Conservation (phyloP, 2,113 vertebrate genomes). For the Anseranas semipalmata region DNA sequence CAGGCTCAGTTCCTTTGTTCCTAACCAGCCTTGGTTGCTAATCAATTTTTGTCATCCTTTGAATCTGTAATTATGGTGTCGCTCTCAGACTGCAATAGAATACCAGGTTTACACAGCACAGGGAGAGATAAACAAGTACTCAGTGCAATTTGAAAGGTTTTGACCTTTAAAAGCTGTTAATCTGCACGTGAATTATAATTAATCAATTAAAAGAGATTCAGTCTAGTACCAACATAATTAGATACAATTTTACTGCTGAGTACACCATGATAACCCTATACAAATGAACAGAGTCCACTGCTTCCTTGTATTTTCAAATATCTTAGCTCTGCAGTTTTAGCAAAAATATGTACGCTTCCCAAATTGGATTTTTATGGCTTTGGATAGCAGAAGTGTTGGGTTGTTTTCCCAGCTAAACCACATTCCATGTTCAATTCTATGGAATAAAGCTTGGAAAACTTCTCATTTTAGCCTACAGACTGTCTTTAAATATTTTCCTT, state of each 20-base stretch:
- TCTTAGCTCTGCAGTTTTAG: neutral
- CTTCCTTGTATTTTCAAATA: slow-evolving; percentile 3
- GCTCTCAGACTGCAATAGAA: slow-evolving; percentile 65
- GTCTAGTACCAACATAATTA: slow-evolving; percentile 76
- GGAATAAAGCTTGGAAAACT: slow-evolving; percentile 5
- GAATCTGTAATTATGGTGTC: slow-evolving; percentile 68
- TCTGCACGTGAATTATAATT: slow-evolving; percentile 68
- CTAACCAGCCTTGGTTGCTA: slow-evolving; percentile 15
- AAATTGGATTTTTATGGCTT: neutral
- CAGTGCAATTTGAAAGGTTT: slow-evolving; percentile 62
- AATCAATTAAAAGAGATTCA: slow-evolving; percentile 72
- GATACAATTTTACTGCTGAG: slow-evolving; percentile 55
- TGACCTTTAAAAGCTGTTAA: slow-evolving; percentile 74
- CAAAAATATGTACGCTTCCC: neutral
- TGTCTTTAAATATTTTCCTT: neutral
- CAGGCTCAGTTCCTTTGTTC: slow-evolving; percentile 26
- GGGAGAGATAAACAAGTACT: slow-evolving; percentile 70
- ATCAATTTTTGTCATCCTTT: slow-evolving; percentile 40
- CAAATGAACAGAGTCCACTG: slow-evolving; percentile 39
- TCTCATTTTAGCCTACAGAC: neutral
- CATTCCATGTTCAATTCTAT: neutral
- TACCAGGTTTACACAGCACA: slow-evolving; percentile 69
- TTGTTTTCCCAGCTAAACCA: neutral
- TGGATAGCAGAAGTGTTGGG: neutral
- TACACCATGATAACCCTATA: slow-evolving; percentile 30